Conservation (phyloP, 2,113 vertebrate species). For the Atractosteus spatula region DNA sequence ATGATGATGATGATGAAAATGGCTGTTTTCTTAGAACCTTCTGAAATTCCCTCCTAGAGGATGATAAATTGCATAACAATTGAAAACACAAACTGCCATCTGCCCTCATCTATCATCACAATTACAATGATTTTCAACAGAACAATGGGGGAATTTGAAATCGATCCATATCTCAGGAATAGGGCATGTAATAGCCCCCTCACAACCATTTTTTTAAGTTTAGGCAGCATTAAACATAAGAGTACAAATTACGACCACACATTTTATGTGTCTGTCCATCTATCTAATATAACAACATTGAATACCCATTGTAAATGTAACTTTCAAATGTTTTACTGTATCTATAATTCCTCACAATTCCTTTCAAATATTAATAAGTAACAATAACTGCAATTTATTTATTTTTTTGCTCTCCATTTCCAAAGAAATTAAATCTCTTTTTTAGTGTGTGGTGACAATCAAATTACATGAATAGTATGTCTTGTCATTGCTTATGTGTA, state of each 20-base stretch:
- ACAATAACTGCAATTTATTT: too few relatives aligned
- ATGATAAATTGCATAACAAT: slow-evolving; percentile 9
- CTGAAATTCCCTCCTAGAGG: neutral
- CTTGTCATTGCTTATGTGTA: too few relatives aligned
- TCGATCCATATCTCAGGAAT: neutral
- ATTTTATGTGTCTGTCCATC: slow-evolving; percentile 1
- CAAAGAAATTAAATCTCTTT: too few relatives aligned
- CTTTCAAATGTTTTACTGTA: too few relatives aligned
- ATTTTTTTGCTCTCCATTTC: too few relatives aligned
- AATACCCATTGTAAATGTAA: too few relatives aligned
- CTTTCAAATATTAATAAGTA: too few relatives aligned
- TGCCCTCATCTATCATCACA: slow-evolving; percentile 15
- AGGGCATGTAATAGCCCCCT: neutral
- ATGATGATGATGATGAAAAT: slow-evolving; percentile 6
- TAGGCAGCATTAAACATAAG: slow-evolving; percentile 2
- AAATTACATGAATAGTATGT: too few relatives aligned
- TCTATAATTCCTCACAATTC: too few relatives aligned
- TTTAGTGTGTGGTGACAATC: too few relatives aligned
- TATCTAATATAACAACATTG: too few relatives aligned
- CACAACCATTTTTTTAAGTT: neutral
- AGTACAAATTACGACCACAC: slow-evolving; percentile 13
- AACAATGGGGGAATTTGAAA: neutral
- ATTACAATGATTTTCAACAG: slow-evolving; percentile 5
- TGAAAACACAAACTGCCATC: slow-evolving; percentile 15
- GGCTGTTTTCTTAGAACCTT: neutral